Base-by-base conservation (phyloP, 2,888 invertebrate species). In the Leistus spinibarbis region DNA sequence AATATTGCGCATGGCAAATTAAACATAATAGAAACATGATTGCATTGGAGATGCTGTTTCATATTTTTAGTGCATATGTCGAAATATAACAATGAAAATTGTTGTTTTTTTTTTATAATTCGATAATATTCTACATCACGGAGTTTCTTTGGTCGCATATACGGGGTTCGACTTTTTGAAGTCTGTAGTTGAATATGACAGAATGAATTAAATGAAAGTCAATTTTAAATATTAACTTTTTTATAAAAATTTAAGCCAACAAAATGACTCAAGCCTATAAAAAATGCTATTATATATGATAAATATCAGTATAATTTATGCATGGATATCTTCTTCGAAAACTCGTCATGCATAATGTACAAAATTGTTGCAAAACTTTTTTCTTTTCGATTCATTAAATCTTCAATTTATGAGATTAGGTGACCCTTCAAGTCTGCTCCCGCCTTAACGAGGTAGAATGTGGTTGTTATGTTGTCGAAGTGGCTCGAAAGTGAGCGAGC, bases 331-430 rank as follows among this genome's bases (percentile, higher is more conserved):
- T 60, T 60, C 19, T 22, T 13, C 19, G 22, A 20, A 10, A 22
- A 16, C 54, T 66, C 40, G 57, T 66, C 56, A 56, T 57, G 66
- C 66, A 72, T 72, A 72, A 72, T 72, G 56, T 72, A 66, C 57
- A 72, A 72, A 72, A 72, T 56, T 65, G 56, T 72, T 72, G 66
- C 72, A 72, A 72, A 72, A 65, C 66, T 70, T 69, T 72, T 72
- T 72, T 65, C 72, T 72, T 72, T 72, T 66, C 72, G 66, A 66
- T 72, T 72, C 72, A 72, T 72, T 72, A 72, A 72, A 72, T 40
- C 72, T n/a, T 72, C 72, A 72, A 72, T 72, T 72, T 72, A 72
- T 66, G 66, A 72, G 66, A 66, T 72, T 72, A 54, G 60, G 60
- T 60, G 40, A 19, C 27, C 60, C 40, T 24, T 66, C 56, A 23